phyloP scores from a whole-genome alignment of 2,797 vertebrate genomes.

The Eremophila alpestris region DNA sequence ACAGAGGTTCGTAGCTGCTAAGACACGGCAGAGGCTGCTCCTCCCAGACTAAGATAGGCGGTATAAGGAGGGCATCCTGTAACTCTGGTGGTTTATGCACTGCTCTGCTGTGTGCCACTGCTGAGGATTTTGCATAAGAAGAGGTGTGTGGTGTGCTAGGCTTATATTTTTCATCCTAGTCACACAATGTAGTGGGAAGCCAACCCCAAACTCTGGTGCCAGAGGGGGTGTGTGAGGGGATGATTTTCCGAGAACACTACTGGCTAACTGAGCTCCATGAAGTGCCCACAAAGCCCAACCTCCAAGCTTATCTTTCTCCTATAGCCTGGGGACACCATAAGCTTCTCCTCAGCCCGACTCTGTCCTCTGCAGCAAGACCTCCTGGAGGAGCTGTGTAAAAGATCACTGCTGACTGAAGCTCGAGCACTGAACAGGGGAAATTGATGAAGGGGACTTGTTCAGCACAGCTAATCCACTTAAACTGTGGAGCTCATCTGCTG shows the following conservation, averaged over 20 bases:
- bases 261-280: background rate
- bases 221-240: background rate
- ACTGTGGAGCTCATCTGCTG: background rate
- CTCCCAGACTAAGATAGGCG: background rate
- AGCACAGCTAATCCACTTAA: constrained; percentile 42
- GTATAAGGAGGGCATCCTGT: background rate
- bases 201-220: background rate
- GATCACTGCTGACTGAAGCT: background rate
- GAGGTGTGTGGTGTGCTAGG: background rate
- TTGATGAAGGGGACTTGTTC: background rate
- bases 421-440: accelerated
- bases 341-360: background rate
- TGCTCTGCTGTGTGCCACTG: background rate
- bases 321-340: background rate
- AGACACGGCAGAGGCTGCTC: background rate
- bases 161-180: background rate
- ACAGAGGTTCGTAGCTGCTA: background rate
- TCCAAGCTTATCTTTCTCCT: background rate
- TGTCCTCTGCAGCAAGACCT: background rate
- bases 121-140: background rate
- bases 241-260: accelerated
- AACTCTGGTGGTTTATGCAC: background rate
- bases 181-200: background rate
- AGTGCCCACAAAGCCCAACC: accelerated
- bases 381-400: background rate